phyloP scores from a whole-genome alignment of 2,113 vertebrate genomes.

The human region GRCh38 chr17:2925001-2925500 shows the following conservation, averaged over 20 bases:
- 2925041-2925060: not conserved
- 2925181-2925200: not conserved
- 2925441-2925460: no score
- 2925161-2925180: not conserved
- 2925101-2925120: not conserved
- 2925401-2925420: no score
- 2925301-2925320: no score
- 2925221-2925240: not conserved
- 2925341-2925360: no score
- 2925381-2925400: no score
- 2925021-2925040: not conserved
- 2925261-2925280: no score
- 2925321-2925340: no score
- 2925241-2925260: not conserved
- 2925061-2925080: not conserved
- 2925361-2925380: no score
- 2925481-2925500: no score
- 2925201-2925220: not conserved
- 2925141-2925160: not conserved
- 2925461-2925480: no score
- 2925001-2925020: not conserved
- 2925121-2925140: not conserved
- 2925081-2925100: not conserved
- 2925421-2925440: no score
- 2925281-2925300: no score